Base-by-base conservation (phyloP, 2,888 invertebrate genomes). In the Dastarcus helophoroides region DNA sequence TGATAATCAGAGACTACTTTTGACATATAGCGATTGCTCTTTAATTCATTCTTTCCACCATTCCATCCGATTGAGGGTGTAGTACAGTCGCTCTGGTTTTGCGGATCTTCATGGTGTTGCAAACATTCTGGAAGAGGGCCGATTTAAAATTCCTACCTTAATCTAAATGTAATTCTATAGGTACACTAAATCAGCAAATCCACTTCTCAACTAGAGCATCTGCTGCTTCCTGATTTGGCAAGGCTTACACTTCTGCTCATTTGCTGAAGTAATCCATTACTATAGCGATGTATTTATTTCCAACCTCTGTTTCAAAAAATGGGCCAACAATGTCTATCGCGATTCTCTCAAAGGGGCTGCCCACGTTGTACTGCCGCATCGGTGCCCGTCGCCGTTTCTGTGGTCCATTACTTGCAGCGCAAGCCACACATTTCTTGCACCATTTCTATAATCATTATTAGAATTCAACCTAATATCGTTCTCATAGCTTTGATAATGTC, bases 281-380 rank as follows among this genome's bases (percentile, higher is more conserved):
- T n/a, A n/a, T n/a, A n/a, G n/a, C n/a, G n/a, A n/a, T n/a, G n/a
- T n/a, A n/a, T n/a, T n/a, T n/a, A n/a, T n/a, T n/a, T n/a, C n/a
- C n/a, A n/a, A n/a, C n/a, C n/a, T n/a, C n/a, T n/a, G n/a, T n/a
- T n/a, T n/a, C n/a, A n/a, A n/a, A n/a, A n/a, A n/a, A n/a, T n/a
- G n/a, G n/a, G n/a, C n/a, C n/a, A n/a, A n/a, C n/a, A n/a, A n/a
- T n/a, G n/a, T n/a, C n/a, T n/a, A n/a, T n/a, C n/a, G n/a, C n/a
- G n/a, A 33, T 30, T 12, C 33, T 9, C 16, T 33, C 24, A 8
- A 33, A 28, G 5, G 23, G 17, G 6, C 14, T 10, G 16, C 23
- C 29, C 5, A 16, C 19, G n/a, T 29, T 29, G 12, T 32, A 33
- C 16, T 33, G 29, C n/a, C 23, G 11, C 28, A 33, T 33, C 16